phyloP scores from a whole-genome alignment of 1,140 invertebrate genomes.

The Andricus grossulariae region DNA sequence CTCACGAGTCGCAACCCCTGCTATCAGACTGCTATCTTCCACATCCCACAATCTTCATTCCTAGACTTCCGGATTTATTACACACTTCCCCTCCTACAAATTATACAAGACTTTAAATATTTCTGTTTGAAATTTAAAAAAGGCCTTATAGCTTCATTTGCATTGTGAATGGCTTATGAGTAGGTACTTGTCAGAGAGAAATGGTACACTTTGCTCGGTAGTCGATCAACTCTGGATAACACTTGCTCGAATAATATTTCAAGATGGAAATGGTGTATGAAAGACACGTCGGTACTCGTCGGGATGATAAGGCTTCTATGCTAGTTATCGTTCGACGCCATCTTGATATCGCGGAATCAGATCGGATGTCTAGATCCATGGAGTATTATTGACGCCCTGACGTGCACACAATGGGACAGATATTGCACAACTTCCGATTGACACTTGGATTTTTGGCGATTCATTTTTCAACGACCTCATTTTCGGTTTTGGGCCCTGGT shows the following conservation, averaged over 20 bases:
- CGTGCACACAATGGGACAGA: neutral
- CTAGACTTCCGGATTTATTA: neutral
- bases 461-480: neutral
- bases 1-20: neutral
- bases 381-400: neutral
- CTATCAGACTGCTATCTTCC: neutral
- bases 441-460: neutral
- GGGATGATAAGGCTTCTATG: neutral
- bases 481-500: too few species aligned
- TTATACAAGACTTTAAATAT: neutral
- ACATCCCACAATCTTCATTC: neutral
- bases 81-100: too few species aligned
- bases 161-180: conserved; percentile 9
- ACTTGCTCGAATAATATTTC: conserved; percentile 21
- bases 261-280: conserved; percentile 15
- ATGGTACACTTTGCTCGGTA: conserved; percentile 28
- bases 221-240: conserved; percentile 21
- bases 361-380: conserved; percentile 33
- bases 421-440: neutral
- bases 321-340: conserved; percentile 32
- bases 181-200: conserved; percentile 25
- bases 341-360: conserved; percentile 36
- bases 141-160: neutral
- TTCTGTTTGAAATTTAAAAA: neutral
- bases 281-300: conserved; percentile 20